Percentiles rank a stretch among this genome's conserved stretches.
Conservation (phyloP, 2,113 vertebrate genomes). For the Spilogale gracilis region DNA sequence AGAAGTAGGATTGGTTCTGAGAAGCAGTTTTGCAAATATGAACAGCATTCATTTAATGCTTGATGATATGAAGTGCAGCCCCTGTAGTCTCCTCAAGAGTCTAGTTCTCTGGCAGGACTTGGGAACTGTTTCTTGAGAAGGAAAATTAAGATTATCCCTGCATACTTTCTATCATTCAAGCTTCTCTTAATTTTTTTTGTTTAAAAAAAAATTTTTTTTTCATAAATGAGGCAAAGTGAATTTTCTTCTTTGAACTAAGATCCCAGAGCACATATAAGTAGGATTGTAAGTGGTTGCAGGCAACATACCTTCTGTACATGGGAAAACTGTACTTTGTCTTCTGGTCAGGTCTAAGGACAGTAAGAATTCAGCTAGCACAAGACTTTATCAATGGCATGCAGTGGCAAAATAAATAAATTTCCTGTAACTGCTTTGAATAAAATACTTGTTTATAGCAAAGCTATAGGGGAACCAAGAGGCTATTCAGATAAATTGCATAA, state of each 20-base stretch:
- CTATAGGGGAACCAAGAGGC: not conserved
- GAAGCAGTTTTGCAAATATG: not conserved
- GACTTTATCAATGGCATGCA: not conserved
- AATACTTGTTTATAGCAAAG: not conserved
- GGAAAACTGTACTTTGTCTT: not conserved
- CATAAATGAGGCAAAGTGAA: not conserved
- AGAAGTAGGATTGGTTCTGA: too few relatives aligned
- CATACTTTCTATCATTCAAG: not conserved
- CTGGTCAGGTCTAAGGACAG: not conserved
- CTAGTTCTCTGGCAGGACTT: not conserved
- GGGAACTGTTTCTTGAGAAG: not conserved
- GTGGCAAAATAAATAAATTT: not conserved
- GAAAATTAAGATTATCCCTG: not conserved
- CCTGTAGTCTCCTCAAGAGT: not conserved
- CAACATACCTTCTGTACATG: not conserved
- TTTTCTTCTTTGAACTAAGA: not conserved
- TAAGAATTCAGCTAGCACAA: not conserved
- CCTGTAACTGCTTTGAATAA: not conserved
- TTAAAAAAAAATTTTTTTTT: not conserved
- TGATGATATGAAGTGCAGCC: not conserved
- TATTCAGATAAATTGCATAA: not conserved
- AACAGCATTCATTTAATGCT: not conserved
- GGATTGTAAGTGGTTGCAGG: not conserved
- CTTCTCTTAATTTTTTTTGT: not conserved
- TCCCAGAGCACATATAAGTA: too few relatives aligned